Evolutionary conservation across 2,888 invertebrate genomes (phyloP), one percentile per base, ranked within the genome.

Genomic region (Protophormia terraenovae): DNA sequence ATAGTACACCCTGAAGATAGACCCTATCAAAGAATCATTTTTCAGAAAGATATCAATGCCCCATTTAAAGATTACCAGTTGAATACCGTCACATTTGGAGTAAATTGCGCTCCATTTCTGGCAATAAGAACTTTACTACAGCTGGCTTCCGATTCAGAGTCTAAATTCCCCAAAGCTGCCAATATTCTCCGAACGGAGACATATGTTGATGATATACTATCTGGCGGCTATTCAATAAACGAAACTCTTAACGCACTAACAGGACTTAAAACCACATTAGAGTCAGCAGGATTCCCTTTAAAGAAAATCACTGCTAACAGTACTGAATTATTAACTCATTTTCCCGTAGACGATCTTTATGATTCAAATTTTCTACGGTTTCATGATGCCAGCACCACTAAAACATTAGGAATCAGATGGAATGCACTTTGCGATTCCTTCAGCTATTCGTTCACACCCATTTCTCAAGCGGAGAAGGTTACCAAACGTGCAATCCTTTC

Each of bases 11-110:
- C 58, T n/a, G 29, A 3, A 4, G 58, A 58, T 29, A 58, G 58
- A 58, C 5, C 27, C 22, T 69, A 12, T 50, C 67, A 69, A 12
- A 50, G 67, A 50, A 50, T 69, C 47, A 16, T 47, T 3, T 66
- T 66, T n/a, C 66, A 66, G n/a, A 47, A 1, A 8, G 1, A 45
- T 0, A 2, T 1, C 0, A 12, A 35, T 47, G 53, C 22, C 16
- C 19, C 67, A 3, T 3, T 32, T 29, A 32, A 69, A 47, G n/a
- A n/a, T n/a, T n/a, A n/a, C n/a, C n/a, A n/a, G n/a, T n/a, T n/a
- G n/a, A n/a, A n/a, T n/a, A n/a, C n/a, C n/a, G n/a, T n/a, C n/a
- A n/a, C n/a, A n/a, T n/a, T n/a, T n/a, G n/a, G n/a, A n/a, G n/a
- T n/a, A n/a, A n/a, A n/a, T n/a, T n/a, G n/a, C n/a, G n/a, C n/a